These are phyloP conservation scores for Lithophane socia DNA, from an alignment of 2,888 invertebrate species.

Conservation along the genomic window DNA sequence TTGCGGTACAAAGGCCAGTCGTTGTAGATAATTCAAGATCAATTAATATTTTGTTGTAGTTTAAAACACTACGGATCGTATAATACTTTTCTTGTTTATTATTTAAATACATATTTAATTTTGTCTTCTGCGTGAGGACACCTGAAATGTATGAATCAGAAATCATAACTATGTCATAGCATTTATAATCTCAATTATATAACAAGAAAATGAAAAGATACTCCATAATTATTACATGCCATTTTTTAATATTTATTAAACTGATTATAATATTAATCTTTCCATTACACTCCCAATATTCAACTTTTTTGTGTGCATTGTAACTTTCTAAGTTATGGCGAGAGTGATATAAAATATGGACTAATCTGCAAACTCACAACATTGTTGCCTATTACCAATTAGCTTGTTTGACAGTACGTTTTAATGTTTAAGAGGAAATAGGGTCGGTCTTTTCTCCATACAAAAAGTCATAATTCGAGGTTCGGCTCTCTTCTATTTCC, in stretches of 20 bases:
- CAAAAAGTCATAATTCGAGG: no score
- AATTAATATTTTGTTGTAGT: background rate
- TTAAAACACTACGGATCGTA: background rate
- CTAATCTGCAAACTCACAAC: background rate
- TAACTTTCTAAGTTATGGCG: background rate
- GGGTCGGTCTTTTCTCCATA: no score
- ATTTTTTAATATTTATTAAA: no score
- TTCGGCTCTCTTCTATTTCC: no score
- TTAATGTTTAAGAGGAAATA: background rate
- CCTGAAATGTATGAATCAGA: background rate
- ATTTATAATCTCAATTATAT: background rate
- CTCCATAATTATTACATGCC: background rate
- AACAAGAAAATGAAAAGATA: background rate
- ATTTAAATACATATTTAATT: background rate
- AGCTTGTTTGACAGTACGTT: background rate
- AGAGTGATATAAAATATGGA: background rate
- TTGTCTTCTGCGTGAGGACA: background rate
- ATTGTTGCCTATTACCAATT: background rate
- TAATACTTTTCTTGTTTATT: background rate
- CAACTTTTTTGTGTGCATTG: background rate
- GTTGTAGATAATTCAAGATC: background rate
- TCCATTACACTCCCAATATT: background rate
- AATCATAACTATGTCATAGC: no score
- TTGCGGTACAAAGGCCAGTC: background rate
- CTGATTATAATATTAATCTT: background rate